Base-by-base conservation (phyloP, 2,888 invertebrate species). In the Sphecodes monilicornis region DNA sequence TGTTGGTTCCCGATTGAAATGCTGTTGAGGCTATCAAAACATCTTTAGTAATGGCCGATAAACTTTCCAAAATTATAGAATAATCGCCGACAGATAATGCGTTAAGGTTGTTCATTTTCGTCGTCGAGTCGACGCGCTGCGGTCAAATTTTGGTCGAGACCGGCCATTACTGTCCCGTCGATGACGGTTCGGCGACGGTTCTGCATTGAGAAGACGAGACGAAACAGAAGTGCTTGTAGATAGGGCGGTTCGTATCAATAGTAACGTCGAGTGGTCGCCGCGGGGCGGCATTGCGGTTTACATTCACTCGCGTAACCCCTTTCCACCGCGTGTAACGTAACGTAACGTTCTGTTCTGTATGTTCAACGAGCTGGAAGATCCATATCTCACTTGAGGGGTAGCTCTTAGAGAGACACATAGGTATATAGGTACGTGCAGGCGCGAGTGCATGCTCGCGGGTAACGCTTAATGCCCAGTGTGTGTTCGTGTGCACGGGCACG, bases 331-430 rank as follows among this genome's bases (percentile, higher is more conserved):
- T 68, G 85, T 85, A 85, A 85, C 85, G 80, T 80, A 80, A 85
- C 85, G 85, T 89, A 88, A 90, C 90, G 86, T 89, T 89, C 90
- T 88, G 88, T 93, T 93, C 91, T 93, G 91, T 88, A 89, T 90
- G 93, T 87, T 92, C 93, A 93, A 93, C 93, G 93, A 93, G 91
- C 91, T 91, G 93, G 93, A 93, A 94, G 93, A 93, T 92, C 89
- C 93, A 91, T 94, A 93, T 93, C 92, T 93, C 92, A 91, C 90
- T 91, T 85, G 89, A 91, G 90, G 92, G 93, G 91, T 92, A 84
- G 91, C 90, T 91, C 91, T 92, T 87, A 90, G 91, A 89, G 79
- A 78, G 80, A 83, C 81, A 32, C 64, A 22, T n/a, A 68, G 79
- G 76, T 78, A 76, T 72, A 71, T 29, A 32, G 46, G 76, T 69